A percentile compares a stretch with the other conserved stretches of the same genome.
phyloP scores from a whole-genome alignment of 2,797 vertebrate genomes.

The Forpus xanthops region DNA sequence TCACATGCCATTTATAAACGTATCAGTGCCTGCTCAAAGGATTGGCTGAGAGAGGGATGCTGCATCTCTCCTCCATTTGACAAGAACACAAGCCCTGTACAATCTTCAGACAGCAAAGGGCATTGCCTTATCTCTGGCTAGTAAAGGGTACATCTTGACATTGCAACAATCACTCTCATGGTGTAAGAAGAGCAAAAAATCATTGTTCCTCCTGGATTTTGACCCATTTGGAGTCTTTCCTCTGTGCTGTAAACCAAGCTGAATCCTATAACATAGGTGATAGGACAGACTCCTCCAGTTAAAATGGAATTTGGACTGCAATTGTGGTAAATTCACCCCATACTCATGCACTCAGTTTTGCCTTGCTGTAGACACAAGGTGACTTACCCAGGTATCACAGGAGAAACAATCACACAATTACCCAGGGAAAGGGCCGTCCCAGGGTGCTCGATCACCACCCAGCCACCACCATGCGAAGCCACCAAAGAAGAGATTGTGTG shows the following conservation, averaged over 20 bases:
- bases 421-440: background rate
- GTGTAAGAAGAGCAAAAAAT: background rate
- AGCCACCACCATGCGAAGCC: accelerated
- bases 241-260: background rate
- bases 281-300: background rate
- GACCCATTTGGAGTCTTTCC: background rate
- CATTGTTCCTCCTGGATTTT: background rate
- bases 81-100: slow-evolving; percentile 24
- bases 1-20: slow-evolving; percentile 60
- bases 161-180: background rate
- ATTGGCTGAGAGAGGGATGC: background rate
- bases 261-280: accelerated
- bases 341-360: background rate
- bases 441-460: background rate
- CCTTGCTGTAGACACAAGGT: background rate
- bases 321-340: accelerated
- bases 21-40: slow-evolving; percentile 59
- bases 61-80: background rate
- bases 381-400: background rate
- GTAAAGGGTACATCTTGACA: slow-evolving; percentile 47
- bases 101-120: slow-evolving; percentile 63
- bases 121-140: slow-evolving; percentile 54
- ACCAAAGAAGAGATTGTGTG: background rate
- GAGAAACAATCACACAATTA: accelerated
- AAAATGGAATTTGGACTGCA: background rate